Conservation (phyloP, 92 coral and sea anemone species). For the Siderastrea radians region DNA sequence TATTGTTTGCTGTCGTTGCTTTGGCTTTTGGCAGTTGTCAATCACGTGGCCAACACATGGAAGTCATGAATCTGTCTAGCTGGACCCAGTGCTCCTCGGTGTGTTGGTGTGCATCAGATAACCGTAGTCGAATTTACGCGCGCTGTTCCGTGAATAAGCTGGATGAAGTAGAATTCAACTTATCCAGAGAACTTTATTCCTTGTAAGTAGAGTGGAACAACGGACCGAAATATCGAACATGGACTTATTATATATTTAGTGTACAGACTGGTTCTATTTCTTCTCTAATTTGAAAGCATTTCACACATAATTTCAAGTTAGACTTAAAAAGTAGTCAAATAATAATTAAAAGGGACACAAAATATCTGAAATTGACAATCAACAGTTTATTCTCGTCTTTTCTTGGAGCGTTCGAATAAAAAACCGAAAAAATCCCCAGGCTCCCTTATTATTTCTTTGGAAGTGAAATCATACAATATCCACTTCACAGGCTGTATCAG, state of each 20-base stretch:
- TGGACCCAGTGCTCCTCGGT: slow-evolving; percentile 35
- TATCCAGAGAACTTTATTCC: slow-evolving; percentile 11
- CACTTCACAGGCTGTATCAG: too few species aligned
- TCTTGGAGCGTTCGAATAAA: background rate
- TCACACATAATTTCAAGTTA: too few species aligned
- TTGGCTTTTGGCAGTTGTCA: background rate
- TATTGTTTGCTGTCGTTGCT: background rate
- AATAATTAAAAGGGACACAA: too few species aligned
- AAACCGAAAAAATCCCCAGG: too few species aligned
- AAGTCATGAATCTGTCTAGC: slow-evolving; percentile 9
- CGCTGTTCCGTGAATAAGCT: slow-evolving; percentile 11
- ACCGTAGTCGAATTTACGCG: slow-evolving; percentile 1
- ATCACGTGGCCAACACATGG: background rate
- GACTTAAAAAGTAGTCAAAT: too few species aligned
- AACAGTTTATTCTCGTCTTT: background rate
- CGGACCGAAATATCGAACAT: background rate
- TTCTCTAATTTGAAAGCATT: too few species aligned
- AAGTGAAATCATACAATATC: too few species aligned
- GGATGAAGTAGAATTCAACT: slow-evolving; percentile 22
- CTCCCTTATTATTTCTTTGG: too few species aligned
- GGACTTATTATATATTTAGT: background rate
- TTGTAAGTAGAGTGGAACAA: slow-evolving; percentile 20
- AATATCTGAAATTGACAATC: too few species aligned
- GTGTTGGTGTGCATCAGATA: slow-evolving; percentile 39
- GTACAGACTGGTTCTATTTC: background rate